Conservation (phyloP, 35 echinoderm and acorn worm genomes). For the Apostichopus japonicus region DNA sequence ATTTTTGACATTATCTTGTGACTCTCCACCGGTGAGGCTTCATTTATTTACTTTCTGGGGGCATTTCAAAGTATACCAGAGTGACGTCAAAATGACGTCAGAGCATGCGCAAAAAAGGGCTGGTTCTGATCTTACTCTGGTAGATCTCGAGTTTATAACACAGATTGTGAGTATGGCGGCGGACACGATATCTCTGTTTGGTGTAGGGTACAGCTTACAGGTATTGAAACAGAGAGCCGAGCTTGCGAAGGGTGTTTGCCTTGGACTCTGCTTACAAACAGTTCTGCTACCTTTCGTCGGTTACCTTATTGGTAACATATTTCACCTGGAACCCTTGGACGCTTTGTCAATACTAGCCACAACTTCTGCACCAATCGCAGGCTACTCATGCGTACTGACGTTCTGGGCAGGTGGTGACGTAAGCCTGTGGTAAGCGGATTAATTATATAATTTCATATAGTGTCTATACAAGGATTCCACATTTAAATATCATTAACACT, state of each 20-base stretch:
- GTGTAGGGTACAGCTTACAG: neutral
- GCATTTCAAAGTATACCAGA: too few species aligned
- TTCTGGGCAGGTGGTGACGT: slow-evolving; percentile 27
- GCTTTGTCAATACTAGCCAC: neutral
- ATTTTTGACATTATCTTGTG: too few species aligned
- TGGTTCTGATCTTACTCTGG: neutral
- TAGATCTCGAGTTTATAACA: neutral
- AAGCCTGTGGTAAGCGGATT: slow-evolving; percentile 1
- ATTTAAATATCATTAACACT: too few species aligned
- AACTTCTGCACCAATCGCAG: neutral
- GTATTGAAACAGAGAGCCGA: neutral
- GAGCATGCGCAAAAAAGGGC: neutral
- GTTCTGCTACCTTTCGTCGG: slow-evolving; percentile 28
- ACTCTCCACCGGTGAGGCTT: too few species aligned
- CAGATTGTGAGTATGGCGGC: neutral
- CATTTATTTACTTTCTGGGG: too few species aligned
- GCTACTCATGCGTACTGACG: slow-evolving; percentile 15
- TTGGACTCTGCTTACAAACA: slow-evolving; percentile 25
- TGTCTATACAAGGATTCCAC: too few species aligned
- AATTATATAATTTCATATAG: too few species aligned
- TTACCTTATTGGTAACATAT: neutral
- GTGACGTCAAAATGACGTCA: neutral
- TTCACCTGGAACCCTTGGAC: neutral
- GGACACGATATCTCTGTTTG: slow-evolving; percentile 11
- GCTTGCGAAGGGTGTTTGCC: neutral